Evolutionary conservation across 2,797 vertebrate genomes (phyloP), one percentile per base, ranked within the genome.

Genomic region (Novumbra hubbsi): DNA sequence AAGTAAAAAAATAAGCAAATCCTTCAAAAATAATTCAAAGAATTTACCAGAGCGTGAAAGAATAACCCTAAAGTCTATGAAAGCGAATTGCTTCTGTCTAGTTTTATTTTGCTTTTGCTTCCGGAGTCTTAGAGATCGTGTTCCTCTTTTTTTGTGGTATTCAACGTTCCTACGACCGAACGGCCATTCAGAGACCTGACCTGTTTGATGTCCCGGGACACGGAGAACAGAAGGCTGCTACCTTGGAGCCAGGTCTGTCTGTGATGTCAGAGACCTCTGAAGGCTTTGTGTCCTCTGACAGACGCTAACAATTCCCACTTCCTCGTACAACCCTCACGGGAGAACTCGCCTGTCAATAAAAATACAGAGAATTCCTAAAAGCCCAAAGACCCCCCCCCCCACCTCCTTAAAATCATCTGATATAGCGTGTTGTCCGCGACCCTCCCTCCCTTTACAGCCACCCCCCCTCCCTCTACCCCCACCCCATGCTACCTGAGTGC

Each of bases 331-430:
- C 87, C 85, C 86, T 87, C 86, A 79, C 4, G 49, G 78, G 85
- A 88, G 71, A 74, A 45, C 65, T 0, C 15, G 0, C 77, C 83
- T 88, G 88, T 89, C 89, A 87, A 81, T 90, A 88, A 88, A 74
- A 85, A 84, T 80, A 65, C 48, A 75, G 78, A 77, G 70, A 66
- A 81, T 82, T 83, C 65, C 30, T 69, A 19, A 52, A 52, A 9
- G 7, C 49, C 1, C 50, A 52, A 52, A 19, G 16, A 16, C 49
- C 1, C 50, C 74, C 71, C 57, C 72, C 70, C 19, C 63, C 5
- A 11, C 86, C 5, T 5, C 32, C 5, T 85, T 72, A 71, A 74
- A 69, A 73, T 68, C 55, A 72, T 66, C 66, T 62, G 24, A 52
- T 68, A 49, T 60, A 83, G 79, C 77, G 72, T 71, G 70, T 72